Base-by-base conservation (phyloP, 2,888 invertebrate species). In the Poecilus cupreus region DNA sequence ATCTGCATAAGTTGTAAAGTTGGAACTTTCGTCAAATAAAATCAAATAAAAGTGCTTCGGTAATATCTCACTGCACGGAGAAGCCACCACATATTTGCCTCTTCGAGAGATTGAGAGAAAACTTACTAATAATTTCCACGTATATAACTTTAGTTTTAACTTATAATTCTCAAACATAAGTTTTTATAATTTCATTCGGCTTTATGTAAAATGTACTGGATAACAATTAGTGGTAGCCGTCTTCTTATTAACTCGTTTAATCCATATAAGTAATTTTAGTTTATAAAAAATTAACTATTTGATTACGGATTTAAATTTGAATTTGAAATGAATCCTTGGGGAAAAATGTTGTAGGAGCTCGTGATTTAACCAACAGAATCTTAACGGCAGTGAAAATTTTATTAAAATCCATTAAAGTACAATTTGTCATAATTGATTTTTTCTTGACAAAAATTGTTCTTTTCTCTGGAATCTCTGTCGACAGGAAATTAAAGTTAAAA, bases 371-470 rank as follows among this genome's bases (percentile, higher is more conserved):
- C 32, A 1, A 32, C 16, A 51, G 10, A 51, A 51, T 10, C 16
- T 51, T 51, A 18, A 51, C 1, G 18, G 18, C 20, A 2, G 5
- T 8, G 13, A 20, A 20, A 51, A 51, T 51, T 4, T 4, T 51
- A 51, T 51, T 51, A 51, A 51, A 51, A 51, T 16, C 51, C 60
- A 60, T 60, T 60, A 60, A 60, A 60, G 26, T n/a, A 60, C 60
- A 60, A 60, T 60, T 26, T 60, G 60, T 60, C 60, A 60, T 60
- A 60, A 60, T 60, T 60, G 60, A 26, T 60, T 60, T 13, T 60
- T 60, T 60, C 18, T 18, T 18, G 51, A 51, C 51, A 51, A 51
- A 51, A 51, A 18, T 51, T 51, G 51, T 16, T 43, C 43, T 43
- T 11, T 51, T 51, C 18, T 18, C 51, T 51, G 18, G 51, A 43